Percentiles rank a stretch among this genome's conserved stretches.
phyloP scores from a whole-genome alignment of 2,113 vertebrate genomes.

The Hyaena hyaena region DNA sequence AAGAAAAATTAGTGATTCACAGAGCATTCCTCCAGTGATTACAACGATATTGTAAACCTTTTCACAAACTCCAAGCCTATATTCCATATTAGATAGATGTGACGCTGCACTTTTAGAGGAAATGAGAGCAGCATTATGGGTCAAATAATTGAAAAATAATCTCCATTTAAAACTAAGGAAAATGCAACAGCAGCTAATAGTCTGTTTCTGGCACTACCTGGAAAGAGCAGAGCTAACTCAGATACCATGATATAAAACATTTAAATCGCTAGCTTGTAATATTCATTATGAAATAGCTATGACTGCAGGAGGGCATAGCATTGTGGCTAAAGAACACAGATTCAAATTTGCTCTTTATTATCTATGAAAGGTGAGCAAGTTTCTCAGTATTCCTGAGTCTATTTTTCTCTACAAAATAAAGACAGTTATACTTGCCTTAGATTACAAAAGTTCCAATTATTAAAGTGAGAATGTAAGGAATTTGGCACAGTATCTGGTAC shows the following conservation, averaged over 20 bases:
- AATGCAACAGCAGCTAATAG: not conserved
- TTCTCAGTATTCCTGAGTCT: not conserved
- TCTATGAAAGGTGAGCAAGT: not conserved
- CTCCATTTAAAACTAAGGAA: not conserved
- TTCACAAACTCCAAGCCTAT: not conserved
- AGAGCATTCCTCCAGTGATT: not conserved
- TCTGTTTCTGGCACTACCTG: not conserved
- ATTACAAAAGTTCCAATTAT: not conserved
- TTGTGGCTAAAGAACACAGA: not conserved
- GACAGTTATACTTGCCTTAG: not conserved
- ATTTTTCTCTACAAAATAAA: not conserved
- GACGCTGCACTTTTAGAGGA: not conserved
- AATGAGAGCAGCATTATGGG: not conserved
- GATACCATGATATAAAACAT: not conserved
- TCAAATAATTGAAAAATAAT: conserved; percentile 2
- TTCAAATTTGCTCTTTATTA: not conserved
- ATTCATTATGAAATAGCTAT: not conserved
- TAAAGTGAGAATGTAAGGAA: not conserved
- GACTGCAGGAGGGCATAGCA: not conserved
- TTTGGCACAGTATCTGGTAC: not conserved
- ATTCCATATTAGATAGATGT: not conserved
- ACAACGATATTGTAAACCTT: not conserved
- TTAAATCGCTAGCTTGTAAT: not conserved
- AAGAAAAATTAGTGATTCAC: not conserved
- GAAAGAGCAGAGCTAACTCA: not conserved